These are phyloP conservation scores for Felis catus DNA, from an alignment of 2,113 vertebrate species.

Conservation along the genomic window F.catus_Fca126_mat1.0 CM031417.1:65377501-65378000, in stretches of 20 bases:
- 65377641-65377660: neutral
- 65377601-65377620: neutral
- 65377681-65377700: neutral
- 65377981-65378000: neutral
- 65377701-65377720: neutral
- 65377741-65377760: neutral
- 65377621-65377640: neutral
- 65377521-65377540: neutral
- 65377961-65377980: constrained; percentile 22
- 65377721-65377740: neutral
- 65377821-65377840: constrained; percentile 48
- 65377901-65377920: constrained; percentile 76
- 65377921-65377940: constrained; percentile 68
- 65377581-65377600: neutral
- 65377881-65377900: constrained; percentile 76
- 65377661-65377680: neutral
- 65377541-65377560: neutral
- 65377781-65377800: neutral
- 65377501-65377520: neutral
- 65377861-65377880: constrained; percentile 49
- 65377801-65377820: constrained; percentile 47
- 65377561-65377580: neutral
- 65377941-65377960: constrained; percentile 62
- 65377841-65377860: constrained; percentile 52
- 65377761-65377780: neutral